Evolutionary conservation across 2,113 vertebrate genomes (phyloP).

Genomic region (Hymenochirus boettgeri): DNA sequence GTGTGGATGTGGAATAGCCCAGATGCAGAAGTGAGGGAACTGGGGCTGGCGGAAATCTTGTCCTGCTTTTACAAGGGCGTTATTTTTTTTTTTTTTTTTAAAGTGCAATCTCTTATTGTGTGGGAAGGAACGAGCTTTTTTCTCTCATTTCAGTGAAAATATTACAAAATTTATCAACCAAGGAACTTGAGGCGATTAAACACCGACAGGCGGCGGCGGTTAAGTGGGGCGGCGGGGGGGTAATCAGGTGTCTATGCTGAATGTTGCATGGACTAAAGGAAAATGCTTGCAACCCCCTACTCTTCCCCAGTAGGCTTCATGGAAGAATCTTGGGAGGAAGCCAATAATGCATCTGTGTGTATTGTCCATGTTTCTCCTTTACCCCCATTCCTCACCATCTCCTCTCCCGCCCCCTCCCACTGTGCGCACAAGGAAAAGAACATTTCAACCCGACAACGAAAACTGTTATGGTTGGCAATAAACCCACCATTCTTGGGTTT

Average conservation of each 20-base stretch:
- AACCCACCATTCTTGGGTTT: slow-evolving; percentile 1
- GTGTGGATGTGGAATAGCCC: slow-evolving; percentile 93
- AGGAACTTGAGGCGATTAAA: slow-evolving; percentile 95
- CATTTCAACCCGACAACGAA: too few relatives aligned
- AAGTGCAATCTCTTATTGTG: too few relatives aligned
- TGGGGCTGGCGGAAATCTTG: too few relatives aligned
- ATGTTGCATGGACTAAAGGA: slow-evolving; percentile 98
- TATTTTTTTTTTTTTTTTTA: too few relatives aligned
- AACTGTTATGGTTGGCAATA: not conserved
- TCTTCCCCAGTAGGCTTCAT: slow-evolving; percentile 92
- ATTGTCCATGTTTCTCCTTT: too few relatives aligned
- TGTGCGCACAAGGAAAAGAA: too few relatives aligned
- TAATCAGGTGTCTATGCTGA: slow-evolving; percentile 94
- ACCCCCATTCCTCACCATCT: fast-evolving
- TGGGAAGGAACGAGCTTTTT: too few relatives aligned
- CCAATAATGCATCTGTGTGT: too few relatives aligned
- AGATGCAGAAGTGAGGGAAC: slow-evolving; percentile 95
- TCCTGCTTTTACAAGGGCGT: too few relatives aligned
- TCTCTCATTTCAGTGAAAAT: slow-evolving; percentile 72
- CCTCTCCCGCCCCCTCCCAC: not conserved
- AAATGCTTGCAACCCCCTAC: slow-evolving; percentile 99
- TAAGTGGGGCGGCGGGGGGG: too few relatives aligned
- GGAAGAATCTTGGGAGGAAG: slow-evolving; percentile 43
- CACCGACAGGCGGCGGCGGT: slow-evolving; percentile 88
- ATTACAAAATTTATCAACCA: slow-evolving; percentile 93